phyloP scores from a whole-genome alignment of 2,797 vertebrate genomes.

The Tenualosa ilisha region DNA sequence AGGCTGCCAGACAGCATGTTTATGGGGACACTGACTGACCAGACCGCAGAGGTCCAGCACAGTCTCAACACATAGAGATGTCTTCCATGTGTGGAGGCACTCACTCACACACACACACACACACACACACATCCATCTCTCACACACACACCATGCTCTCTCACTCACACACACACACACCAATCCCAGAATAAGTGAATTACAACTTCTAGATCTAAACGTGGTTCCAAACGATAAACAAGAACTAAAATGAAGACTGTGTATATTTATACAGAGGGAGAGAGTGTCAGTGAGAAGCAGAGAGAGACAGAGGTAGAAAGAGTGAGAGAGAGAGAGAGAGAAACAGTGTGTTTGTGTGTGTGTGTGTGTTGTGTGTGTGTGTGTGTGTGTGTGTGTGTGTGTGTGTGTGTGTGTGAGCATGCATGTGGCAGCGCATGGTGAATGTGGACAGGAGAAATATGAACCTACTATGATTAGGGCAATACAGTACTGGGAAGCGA shows the following conservation, averaged over 20 bases:
- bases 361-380: constrained; percentile 5
- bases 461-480: not conserved
- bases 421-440: not conserved
- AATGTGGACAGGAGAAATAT: constrained; percentile 16
- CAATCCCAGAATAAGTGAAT: constrained; percentile 27
- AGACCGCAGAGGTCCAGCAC: not conserved
- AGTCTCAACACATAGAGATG: constrained; percentile 15
- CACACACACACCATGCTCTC: not conserved
- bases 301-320: not conserved
- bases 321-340: not conserved
- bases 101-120: not conserved
- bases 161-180: not conserved
- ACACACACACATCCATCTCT: not conserved
- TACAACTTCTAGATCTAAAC: constrained; percentile 3
- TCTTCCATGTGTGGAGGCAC: constrained; percentile 17
- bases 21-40: constrained; percentile 22
- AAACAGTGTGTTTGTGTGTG: constrained; percentile 3
- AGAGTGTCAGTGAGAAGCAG: not conserved
- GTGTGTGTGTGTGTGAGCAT: not conserved
- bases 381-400: constrained; percentile 12
- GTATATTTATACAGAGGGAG: not conserved
- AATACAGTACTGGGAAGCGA: not conserved
- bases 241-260: constrained; percentile 17
- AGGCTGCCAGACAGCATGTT: constrained; percentile 20
- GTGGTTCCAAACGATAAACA: constrained; percentile 20